Evolutionary conservation across 2,888 invertebrate genomes (phyloP).

Genomic region (Smittia sp.): DNA sequence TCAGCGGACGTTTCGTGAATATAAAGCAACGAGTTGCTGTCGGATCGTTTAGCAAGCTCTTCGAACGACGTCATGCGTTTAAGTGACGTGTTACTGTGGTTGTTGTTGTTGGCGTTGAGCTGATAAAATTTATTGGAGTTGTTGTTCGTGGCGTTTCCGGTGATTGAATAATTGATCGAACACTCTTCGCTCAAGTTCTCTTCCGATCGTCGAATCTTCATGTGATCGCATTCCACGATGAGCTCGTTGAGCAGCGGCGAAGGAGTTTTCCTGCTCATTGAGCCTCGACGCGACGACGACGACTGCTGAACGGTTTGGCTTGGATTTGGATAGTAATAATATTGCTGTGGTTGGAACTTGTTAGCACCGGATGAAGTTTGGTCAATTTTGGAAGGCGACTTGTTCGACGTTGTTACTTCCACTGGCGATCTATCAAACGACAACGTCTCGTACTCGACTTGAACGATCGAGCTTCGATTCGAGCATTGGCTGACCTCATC

Average conservation of each 20-base stretch:
- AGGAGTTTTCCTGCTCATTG: constrained; percentile 44
- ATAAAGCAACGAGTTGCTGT: constrained; percentile 34
- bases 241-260: constrained; percentile 41
- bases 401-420: background rate
- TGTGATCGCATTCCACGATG: constrained; percentile 44
- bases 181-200: constrained; percentile 34
- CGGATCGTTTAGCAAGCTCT: constrained; percentile 43
- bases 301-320: constrained; percentile 39
- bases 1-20: constrained; percentile 29
- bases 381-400: constrained; percentile 1
- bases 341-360: constrained; percentile 34
- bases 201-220: constrained; percentile 39
- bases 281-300: constrained; percentile 44
- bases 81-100: background rate
- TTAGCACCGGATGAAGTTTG: constrained; percentile 21
- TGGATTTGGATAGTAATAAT: constrained; percentile 38
- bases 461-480: constrained; percentile 37
- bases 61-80: constrained; percentile 45
- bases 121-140: constrained; percentile 30
- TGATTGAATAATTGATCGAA: constrained; percentile 28
- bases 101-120: constrained; percentile 17
- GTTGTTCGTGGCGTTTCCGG: constrained; percentile 18
- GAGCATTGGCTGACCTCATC: constrained; percentile 33
- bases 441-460: constrained; percentile 38
- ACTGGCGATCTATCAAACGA: constrained; percentile 6